These are phyloP conservation scores for Crambe crambe DNA, from an alignment of 37 sponge, comb jelly and placozoan genomes.

Conservation along the genomic window DNA sequence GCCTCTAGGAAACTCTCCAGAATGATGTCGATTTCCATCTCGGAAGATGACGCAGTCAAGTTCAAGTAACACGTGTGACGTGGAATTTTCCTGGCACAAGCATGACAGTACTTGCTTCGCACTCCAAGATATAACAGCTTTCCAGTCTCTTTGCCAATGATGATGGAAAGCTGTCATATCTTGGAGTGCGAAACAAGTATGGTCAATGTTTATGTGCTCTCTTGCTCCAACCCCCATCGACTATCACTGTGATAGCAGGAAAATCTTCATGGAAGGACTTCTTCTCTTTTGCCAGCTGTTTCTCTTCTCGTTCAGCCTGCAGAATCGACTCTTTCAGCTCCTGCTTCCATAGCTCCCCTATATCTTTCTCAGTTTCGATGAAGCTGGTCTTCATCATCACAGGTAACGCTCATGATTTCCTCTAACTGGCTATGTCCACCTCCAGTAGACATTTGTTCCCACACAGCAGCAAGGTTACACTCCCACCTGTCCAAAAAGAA, in stretches of 20 bases:
- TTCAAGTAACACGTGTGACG: constrained; percentile 15
- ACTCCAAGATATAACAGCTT: constrained; percentile 53
- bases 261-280: constrained; percentile 15
- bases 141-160: constrained; percentile 31
- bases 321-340: constrained; percentile 8
- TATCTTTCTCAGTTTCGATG: constrained; percentile 5
- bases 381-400: constrained; percentile 12
- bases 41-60: constrained; percentile 33
- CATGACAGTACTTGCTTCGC: constrained; percentile 45
- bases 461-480: constrained; percentile 51
- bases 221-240: constrained; percentile 46
- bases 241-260: constrained; percentile 29
- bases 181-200: constrained; percentile 3
- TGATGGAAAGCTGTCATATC: neutral
- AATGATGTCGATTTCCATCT: constrained; percentile 47
- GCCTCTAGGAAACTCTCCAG: constrained; percentile 41
- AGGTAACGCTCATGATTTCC: neutral
- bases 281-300: constrained; percentile 18
- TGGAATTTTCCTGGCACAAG: constrained; percentile 19
- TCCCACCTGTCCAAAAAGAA: neutral
- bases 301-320: constrained; percentile 16
- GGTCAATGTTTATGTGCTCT: constrained; percentile 19
- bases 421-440: constrained; percentile 35
- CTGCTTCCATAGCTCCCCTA: constrained; percentile 19
- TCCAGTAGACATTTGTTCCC: constrained; percentile 62